Evolutionary conservation across 1,140 invertebrate genomes (phyloP), one percentile per base, ranked within the genome.

Genomic region (Drosophila prosaltans): DNA sequence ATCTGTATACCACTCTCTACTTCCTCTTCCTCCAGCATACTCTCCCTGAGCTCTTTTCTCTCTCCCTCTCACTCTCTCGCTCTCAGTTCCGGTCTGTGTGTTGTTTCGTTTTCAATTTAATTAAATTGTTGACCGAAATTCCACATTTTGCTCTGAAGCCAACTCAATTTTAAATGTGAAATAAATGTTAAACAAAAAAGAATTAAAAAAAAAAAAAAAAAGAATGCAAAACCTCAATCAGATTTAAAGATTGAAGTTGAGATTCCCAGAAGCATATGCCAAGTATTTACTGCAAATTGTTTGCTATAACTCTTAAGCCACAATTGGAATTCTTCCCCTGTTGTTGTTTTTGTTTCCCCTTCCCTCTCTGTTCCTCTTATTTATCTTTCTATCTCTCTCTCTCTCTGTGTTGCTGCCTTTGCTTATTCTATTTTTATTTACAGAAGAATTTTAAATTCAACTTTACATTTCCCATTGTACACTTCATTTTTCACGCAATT

Each of bases 71-170:
- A n/a, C n/a, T 32, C 28, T 39, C 21, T 60, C 36, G 2, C 6
- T 48, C 45, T 48, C 8, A 2, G n/a, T 21, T 30, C 6, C 32
- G 6, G 6, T 48, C 45, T 26, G 21, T 28, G 24, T 67, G n/a
- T 58, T 10, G 21, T 6, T 16, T 30, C 26, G 39, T 72, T 73
- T 64, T 54, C 60, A 61, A 60, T 76, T 73, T 73, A 73, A 76
- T 76, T 67, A 68, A 76, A 68, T 76, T 76, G 74, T 76, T 76
- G 68, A 51, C 69, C 55, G 39, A 59, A 67, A 58, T 64, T 59
- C 51, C 69, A 51, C 36, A 26, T 36, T 58, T 65, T 51, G 9
- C 45, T 51, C 21, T 26, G 24, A 51, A 51, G 45, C 45, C 45
- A 51, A 51, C 45, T 51, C 45, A 51, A 51, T 51, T 51, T 51